Base-by-base conservation (phyloP, 37 sponge, comb jelly and placozoan genomes). In the Theonella swinhoei region DNA sequence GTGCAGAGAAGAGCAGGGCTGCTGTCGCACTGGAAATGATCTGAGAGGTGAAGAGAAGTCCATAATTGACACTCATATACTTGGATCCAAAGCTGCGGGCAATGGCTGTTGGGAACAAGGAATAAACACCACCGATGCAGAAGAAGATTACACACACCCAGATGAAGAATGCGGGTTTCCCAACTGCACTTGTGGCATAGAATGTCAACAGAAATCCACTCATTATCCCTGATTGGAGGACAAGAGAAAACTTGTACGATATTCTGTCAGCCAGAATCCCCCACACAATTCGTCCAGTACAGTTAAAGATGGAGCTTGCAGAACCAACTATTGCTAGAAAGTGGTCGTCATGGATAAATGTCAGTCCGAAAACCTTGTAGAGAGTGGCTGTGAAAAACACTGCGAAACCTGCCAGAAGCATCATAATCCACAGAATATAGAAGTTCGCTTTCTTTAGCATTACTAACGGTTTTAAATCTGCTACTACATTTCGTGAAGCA, bases 121-220 rank as follows among this genome's bases (percentile, higher is more conserved):
- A 87, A 60, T 74, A 91, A 36, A 38, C 83, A 39, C 98, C 98
- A 0, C 98, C 98, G 0, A 94, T 63, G 76, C 98, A 97, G 82
- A 94, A 92, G 89, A 89, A 92, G 34, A 97, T 78, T 33, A 85
- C 54, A 42, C 90, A 92, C 23, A 92, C 86, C 93, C 87, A 97
- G 3, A 94, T 64, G 29, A 88, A 85, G 80, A 72, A 91, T 60
- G 88, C 59, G 32, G 31, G 26, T 33, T 77, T 67, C 19, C 82
- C 81, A 9, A 63, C 82, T 1, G 75, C 30, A 9, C 5, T 61
- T 3, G 62, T 74, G 54, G 81, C 35, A 23, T 83, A 86, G 29
- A 90, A 80, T 0, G 91, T 90, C 1, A 90, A 59, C 0, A 78
- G 25, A 30, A 89, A 60, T 1, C 69, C 30, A 1, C 88, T 82